These are phyloP conservation scores for Lota lota DNA, from an alignment of 2,113 vertebrate species.

Conservation along the genomic window DNA sequence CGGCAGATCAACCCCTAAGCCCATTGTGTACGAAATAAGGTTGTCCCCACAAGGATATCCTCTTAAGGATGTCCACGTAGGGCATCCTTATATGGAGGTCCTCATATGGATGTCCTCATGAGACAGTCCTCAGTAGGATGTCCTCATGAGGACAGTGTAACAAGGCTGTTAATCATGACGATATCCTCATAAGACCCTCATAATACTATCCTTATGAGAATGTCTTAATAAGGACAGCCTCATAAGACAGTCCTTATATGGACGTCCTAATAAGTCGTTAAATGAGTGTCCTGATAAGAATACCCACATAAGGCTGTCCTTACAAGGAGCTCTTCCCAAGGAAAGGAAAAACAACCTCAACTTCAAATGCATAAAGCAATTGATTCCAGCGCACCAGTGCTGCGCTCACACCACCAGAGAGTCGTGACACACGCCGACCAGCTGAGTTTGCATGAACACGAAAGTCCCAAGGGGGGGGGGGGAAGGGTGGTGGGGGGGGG, in stretches of 20 bases:
- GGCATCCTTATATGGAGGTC: too few relatives aligned
- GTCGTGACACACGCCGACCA: background rate
- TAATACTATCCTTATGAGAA: too few relatives aligned
- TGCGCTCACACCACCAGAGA: slow-evolving; percentile 18
- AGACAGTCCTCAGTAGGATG: background rate
- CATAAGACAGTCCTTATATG: too few relatives aligned
- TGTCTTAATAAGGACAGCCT: too few relatives aligned
- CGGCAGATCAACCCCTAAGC: slow-evolving; percentile 23
- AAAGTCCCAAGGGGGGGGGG: background rate
- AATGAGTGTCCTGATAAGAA: too few relatives aligned
- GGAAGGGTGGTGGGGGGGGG: background rate
- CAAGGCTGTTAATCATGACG: background rate
- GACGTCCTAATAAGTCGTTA: too few relatives aligned
- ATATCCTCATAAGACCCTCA: too few relatives aligned
- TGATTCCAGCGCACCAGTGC: background rate
- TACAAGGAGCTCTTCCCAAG: too few relatives aligned
- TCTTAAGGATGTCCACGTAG: too few relatives aligned
- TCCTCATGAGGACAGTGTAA: too few relatives aligned
- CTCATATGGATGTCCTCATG: background rate
- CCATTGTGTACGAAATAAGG: background rate
- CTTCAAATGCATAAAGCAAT: background rate
- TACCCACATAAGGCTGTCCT: too few relatives aligned
- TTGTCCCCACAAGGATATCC: background rate
- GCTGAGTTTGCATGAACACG: background rate
- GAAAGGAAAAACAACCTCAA: too few relatives aligned